phyloP scores from a whole-genome alignment of 2,888 invertebrate genomes.

The Polymixis flavicincta region DNA sequence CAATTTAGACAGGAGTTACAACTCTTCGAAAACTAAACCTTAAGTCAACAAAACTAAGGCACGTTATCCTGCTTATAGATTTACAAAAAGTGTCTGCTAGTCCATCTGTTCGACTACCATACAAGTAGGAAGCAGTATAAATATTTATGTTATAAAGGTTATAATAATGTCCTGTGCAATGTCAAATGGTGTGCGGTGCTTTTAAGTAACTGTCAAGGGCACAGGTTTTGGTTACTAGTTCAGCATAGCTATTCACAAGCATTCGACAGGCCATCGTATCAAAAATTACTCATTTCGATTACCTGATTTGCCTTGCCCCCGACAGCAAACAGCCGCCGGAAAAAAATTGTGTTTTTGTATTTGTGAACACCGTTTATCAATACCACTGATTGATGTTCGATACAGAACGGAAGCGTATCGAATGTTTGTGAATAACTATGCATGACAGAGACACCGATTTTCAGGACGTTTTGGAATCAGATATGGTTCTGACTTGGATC shows the following conservation, averaged over 20 bases:
- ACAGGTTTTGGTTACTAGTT: not conserved
- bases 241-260: too few species aligned
- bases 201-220: constrained; percentile 19
- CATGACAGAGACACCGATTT: not conserved
- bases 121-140: constrained; percentile 54
- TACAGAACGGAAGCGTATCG: too few species aligned
- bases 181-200: constrained; percentile 26
- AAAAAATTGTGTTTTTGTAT: too few species aligned
- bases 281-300: too few species aligned
- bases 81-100: constrained; percentile 47
- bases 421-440: too few species aligned
- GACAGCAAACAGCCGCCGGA: too few species aligned
- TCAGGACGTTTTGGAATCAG: not conserved
- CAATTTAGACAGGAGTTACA: constrained; percentile 32
- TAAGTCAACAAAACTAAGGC: not conserved
- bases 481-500: not conserved
- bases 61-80: constrained; percentile 2
- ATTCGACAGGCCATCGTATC: too few species aligned
- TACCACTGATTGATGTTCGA: too few species aligned
- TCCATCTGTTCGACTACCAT: constrained; percentile 41
- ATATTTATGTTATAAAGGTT: constrained; percentile 56
- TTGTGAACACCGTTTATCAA: too few species aligned
- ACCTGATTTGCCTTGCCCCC: too few species aligned
- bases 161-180: constrained; percentile 40
- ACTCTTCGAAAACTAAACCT: constrained; percentile 13